Evolutionary conservation across 2,888 invertebrate species (phyloP).

Genomic region (Nebria salina): DNA sequence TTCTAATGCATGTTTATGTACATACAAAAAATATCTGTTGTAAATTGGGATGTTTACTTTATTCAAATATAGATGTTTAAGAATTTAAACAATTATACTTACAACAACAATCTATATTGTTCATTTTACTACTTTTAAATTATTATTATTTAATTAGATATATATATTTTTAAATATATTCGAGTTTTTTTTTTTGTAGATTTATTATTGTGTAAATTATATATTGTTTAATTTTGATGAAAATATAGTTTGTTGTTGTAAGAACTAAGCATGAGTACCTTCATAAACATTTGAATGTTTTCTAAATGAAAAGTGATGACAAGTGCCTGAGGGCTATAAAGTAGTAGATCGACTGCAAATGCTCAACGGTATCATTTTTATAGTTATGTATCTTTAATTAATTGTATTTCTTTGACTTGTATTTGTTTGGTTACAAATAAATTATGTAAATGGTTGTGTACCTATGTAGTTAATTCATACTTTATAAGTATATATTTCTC

Average conservation of each 20-base stretch:
- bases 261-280: slow-evolving; percentile 16
- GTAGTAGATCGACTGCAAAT: slow-evolving; percentile 11
- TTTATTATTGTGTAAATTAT: no score
- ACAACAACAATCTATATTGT: not conserved
- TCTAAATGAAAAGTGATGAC: slow-evolving; percentile 37
- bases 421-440: not conserved
- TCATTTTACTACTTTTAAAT: not conserved
- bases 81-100: slow-evolving; percentile 18
- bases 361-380: slow-evolving; percentile 16
- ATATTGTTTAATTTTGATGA: not conserved
- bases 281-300: slow-evolving; percentile 32
- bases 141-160: slow-evolving; percentile 5
- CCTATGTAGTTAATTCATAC: not conserved
- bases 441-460: slow-evolving; percentile 3
- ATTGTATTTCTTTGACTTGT: not conserved
- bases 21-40: slow-evolving; percentile 41
- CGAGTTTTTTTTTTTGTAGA: no score
- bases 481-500: not conserved
- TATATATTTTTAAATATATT: not conserved
- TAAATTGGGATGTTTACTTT: slow-evolving; percentile 42
- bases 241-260: slow-evolving; percentile 9
- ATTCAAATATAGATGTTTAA: slow-evolving; percentile 38
- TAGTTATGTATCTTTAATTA: not conserved
- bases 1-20: slow-evolving; percentile 45
- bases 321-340: slow-evolving; percentile 32